Base-by-base conservation (phyloP, 2,888 invertebrate genomes). In the Pseudococcus viburni region DNA sequence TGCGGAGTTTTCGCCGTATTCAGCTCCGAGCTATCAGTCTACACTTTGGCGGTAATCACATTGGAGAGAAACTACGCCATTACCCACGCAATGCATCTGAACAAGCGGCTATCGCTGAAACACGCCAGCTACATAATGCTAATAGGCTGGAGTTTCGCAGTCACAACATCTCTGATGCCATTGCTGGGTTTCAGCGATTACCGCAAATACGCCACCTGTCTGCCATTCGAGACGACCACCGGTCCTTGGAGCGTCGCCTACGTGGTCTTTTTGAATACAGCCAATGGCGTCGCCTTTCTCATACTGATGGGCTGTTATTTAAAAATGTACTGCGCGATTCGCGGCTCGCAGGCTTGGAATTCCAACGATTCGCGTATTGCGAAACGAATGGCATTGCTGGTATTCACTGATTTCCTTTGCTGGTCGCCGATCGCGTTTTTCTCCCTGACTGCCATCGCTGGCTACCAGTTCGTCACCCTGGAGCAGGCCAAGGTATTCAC, bases 391-490 rank as follows among this genome's bases (percentile, higher is more conserved):
- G 98, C 99, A 0, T 92, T 99, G 77, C 93, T 99, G 89, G 98
- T 99, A 3, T 98, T 98, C 92, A 99, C 99, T 0, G 99, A 99
- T 92, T 97, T 99, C 91, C 93, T 98, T 84, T 99, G 99, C 93
- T 99, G 99, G 99, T 97, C 98, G 4, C 99, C 99, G 0, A 98
- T 99, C 90, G 97, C 99, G 0, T 97, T 99, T 92, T 97, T 98
- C 92, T 96, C 98, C 8, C 93, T 99, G 59, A 97, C 98, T 0
- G 98, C 99, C 22, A 96, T 98, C 9, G 96, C 98, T 91, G 98
- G 98, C 12, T 93, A 96, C 90, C 97, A 96, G 89, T 93, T 99
- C 85, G 96, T 99, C 46, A 96, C 97, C 2, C 93, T 99, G 89
- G 98, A 98, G 91, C 97, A 98, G 92, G 98, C 99, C 84, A 99